Conservation (phyloP, 2,888 invertebrate genomes). For the Ophioninae sp. region DNA sequence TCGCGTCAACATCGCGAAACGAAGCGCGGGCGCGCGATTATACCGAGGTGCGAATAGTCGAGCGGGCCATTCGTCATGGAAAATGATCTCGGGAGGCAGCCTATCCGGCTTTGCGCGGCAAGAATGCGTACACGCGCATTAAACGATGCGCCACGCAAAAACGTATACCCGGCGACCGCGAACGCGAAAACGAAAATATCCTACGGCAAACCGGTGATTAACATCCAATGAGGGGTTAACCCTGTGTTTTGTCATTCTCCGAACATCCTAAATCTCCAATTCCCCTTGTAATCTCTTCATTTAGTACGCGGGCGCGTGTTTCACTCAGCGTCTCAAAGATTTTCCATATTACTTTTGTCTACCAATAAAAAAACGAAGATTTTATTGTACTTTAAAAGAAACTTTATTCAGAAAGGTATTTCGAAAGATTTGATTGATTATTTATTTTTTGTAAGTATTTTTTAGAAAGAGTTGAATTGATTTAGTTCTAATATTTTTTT, state of each 20-base stretch:
- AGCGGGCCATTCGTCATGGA: slow-evolving; percentile 49
- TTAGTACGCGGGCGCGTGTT: too few species aligned
- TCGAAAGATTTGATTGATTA: too few species aligned
- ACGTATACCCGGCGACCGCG: slow-evolving; percentile 8
- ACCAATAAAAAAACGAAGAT: too few species aligned
- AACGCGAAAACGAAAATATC: slow-evolving; percentile 25
- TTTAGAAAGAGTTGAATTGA: too few species aligned
- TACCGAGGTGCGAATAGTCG: slow-evolving; percentile 46
- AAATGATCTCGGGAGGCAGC: slow-evolving; percentile 43
- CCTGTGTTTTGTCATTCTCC: background rate
- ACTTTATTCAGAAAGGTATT: too few species aligned
- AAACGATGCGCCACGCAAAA: slow-evolving; percentile 13
- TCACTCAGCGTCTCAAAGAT: too few species aligned
- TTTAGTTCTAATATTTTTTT: too few species aligned
- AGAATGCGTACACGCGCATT: slow-evolving; percentile 25
- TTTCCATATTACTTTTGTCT: too few species aligned
- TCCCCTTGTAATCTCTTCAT: too few species aligned
- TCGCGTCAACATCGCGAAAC: slow-evolving; percentile 34
- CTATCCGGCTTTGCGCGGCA: background rate
- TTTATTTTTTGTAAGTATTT: too few species aligned
- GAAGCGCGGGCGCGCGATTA: slow-evolving; percentile 40
- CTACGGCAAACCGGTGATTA: slow-evolving; percentile 32
- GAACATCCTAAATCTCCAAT: slow-evolving; percentile 6
- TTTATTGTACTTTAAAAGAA: too few species aligned
- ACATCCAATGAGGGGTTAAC: slow-evolving; percentile 34